A percentile compares a stretch with the other conserved stretches of the same genome.
These are phyloP conservation scores for Acleris cristana DNA, from an alignment of 2,888 invertebrate genomes.

Conservation along the genomic window DNA sequence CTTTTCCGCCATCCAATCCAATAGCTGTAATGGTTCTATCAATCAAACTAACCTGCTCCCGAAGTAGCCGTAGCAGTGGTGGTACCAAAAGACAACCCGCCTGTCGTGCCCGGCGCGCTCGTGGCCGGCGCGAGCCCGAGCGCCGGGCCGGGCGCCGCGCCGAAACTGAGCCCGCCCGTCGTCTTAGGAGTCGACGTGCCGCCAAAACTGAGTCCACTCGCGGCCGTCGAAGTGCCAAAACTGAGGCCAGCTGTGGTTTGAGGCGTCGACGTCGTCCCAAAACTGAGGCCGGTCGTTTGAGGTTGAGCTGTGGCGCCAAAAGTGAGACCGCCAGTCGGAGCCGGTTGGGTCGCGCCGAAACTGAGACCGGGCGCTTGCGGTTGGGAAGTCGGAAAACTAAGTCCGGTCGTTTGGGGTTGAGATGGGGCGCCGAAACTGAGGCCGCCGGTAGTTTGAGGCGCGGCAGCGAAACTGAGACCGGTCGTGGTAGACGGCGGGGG, in stretches of 20 bases:
- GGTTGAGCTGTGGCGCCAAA: conserved; percentile 42
- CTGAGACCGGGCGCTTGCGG: neutral
- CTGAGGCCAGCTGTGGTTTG: conserved; percentile 31
- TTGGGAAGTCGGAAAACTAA: neutral
- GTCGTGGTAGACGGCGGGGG: neutral
- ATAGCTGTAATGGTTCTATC: neutral
- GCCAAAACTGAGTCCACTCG: conserved; percentile 42
- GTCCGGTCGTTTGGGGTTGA: conserved; percentile 15
- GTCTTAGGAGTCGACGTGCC: conserved; percentile 36
- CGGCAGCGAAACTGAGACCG: conserved; percentile 32
- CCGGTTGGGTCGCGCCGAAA: neutral
- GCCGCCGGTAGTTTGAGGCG: conserved; percentile 39
- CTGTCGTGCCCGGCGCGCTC: neutral
- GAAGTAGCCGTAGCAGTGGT: conserved; percentile 44
- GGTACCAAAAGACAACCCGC: no score
- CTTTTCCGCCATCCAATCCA: no score
- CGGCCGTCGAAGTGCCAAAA: conserved; percentile 15
- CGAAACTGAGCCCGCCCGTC: conserved; percentile 40
- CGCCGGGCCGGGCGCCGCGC: conserved; percentile 14
- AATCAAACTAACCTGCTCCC: conserved; percentile 46
- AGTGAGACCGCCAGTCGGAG: conserved; percentile 40
- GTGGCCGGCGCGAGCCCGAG: no score
- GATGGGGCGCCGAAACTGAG: conserved; percentile 45
- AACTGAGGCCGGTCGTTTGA: conserved; percentile 40
- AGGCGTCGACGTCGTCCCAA: conserved; percentile 43